Base-by-base conservation (phyloP, 2,797 vertebrate genomes). In the Paratrypauchen microcephalus region DNA sequence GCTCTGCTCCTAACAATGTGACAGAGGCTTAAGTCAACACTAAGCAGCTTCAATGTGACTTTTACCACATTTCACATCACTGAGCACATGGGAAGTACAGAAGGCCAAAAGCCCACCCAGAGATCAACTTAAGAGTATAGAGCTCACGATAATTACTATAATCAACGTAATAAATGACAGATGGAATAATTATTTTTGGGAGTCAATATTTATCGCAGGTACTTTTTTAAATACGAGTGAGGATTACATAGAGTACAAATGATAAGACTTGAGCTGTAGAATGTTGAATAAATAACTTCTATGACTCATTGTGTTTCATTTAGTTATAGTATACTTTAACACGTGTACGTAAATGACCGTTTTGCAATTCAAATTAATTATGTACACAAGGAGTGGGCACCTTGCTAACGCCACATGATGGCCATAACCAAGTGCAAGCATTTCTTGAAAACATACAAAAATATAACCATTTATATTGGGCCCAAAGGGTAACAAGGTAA, bases 11-110 rank as follows among this genome's bases (percentile, higher is more conserved):
- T 32, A 36, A 62, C 32, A 62, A 5, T 23, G 59, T 41, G 32
- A 62, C 36, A 62, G 57, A 28, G 18, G 18, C 57, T 59, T 59
- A 59, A 19, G 59, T 62, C 59, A 41, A 23, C 59, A 13, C 32
- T 61, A 39, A 61, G 59, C 11, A 23, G 32, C 7, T 30, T 19
- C 19, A 61, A 21, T 23, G 32, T 62, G 60, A 62, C 36, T 39
- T 45, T 41, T 62, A 28, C 60, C 36, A 45, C 60, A 61, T 45
- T 12, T 26, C 32, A 16, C 11, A 24, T 58, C 28, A 61, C 18
- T n/a, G 59, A 61, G 19, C 52, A 55, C 52, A 55, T 55, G 21
- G 7, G n/a, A 50, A 21, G 54, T 1, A 54, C 19, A 21, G 54
- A 26, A 24, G 54, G 13, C 23, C 21, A 56, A 56, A 56, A 24